Evolutionary conservation across 2,113 vertebrate species (phyloP).

Genomic region (Rhabdornis inornatus): DNA sequence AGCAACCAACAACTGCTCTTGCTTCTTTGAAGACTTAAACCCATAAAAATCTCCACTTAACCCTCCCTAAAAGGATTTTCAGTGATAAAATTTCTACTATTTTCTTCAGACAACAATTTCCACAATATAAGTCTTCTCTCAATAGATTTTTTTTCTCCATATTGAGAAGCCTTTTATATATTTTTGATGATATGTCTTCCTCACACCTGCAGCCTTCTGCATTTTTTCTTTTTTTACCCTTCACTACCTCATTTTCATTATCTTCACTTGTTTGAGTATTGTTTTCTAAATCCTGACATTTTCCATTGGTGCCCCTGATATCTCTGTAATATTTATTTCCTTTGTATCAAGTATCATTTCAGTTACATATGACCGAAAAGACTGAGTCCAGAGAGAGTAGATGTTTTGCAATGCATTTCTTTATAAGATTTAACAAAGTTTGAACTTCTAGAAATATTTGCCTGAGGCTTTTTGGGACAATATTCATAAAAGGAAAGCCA

Average conservation of each 20-base stretch:
- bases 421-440: background rate
- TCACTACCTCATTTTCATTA: background rate
- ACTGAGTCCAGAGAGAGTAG: background rate
- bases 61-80: background rate
- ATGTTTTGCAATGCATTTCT: background rate
- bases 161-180: background rate
- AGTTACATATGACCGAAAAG: background rate
- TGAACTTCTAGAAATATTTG: background rate
- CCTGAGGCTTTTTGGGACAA: background rate
- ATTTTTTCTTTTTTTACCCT: background rate
- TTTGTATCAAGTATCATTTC: background rate
- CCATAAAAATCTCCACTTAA: background rate
- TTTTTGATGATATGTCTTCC: background rate
- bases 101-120: background rate
- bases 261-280: background rate
- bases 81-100: background rate
- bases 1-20: too few relatives aligned
- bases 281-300: background rate
- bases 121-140: background rate
- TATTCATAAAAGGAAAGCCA: background rate
- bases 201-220: background rate
- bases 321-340: background rate
- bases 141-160: background rate
- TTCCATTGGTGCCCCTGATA: background rate
- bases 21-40: too few relatives aligned